phyloP scores from a whole-genome alignment of 1,140 invertebrate species.

The Drosophila takahashii region DNA sequence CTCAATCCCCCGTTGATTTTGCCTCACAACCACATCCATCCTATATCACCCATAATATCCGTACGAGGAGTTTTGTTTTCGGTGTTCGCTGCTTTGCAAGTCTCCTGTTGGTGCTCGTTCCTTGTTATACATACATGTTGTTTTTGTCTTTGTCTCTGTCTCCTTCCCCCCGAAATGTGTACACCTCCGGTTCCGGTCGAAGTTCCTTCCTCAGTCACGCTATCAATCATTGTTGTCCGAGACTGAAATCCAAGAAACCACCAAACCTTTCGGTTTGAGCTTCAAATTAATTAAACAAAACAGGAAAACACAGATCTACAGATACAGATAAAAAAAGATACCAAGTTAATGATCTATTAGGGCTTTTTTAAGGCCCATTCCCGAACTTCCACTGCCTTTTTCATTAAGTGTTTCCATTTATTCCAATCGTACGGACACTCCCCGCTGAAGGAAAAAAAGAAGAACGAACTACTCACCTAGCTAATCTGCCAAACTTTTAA shows the following conservation, averaged over 20 bases:
- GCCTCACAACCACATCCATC: background rate
- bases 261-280: background rate
- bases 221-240: background rate
- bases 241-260: background rate
- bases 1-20: too few relatives aligned
- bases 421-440: slow-evolving; percentile 3
- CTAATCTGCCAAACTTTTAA: slow-evolving; percentile 26
- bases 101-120: slow-evolving; percentile 55
- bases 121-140: slow-evolving; percentile 39
- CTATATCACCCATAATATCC: background rate
- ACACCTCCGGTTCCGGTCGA: background rate
- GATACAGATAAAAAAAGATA: background rate
- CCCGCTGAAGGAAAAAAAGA: background rate
- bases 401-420: slow-evolving; percentile 18
- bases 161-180: slow-evolving; percentile 5
- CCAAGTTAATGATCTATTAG: background rate
- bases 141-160: slow-evolving; percentile 22
- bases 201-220: background rate
- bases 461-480: background rate
- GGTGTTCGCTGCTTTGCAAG: slow-evolving; percentile 46
- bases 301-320: background rate
- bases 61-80: slow-evolving; percentile 25
- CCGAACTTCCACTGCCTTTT: background rate
- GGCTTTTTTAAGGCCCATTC: background rate
- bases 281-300: background rate